Evolutionary conservation across 2,888 invertebrate genomes (phyloP).

Genomic region (Xanthia icteritia): DNA sequence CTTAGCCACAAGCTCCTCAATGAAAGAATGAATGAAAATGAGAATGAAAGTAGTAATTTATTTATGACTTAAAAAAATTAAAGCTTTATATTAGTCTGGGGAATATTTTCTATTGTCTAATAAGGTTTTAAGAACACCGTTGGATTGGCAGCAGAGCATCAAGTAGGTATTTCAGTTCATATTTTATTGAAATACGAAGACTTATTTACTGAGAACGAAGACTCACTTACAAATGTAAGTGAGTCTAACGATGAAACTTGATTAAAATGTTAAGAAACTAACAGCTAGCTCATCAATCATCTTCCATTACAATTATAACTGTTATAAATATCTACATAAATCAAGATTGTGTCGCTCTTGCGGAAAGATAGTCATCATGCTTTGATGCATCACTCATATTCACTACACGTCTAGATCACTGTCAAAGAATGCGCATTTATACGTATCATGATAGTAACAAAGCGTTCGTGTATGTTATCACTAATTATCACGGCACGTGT

Average conservation of each 20-base stretch:
- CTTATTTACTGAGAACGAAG: too few relatives aligned
- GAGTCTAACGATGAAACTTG: not conserved
- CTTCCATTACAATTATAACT: not conserved
- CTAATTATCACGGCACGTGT: conserved; percentile 54
- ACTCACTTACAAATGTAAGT: too few relatives aligned
- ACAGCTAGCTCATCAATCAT: conserved; percentile 26
- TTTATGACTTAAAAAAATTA: not conserved
- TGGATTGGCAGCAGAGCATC: not conserved
- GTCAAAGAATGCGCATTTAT: conserved; percentile 24
- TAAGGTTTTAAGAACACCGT: not conserved
- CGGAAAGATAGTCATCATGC: conserved; percentile 9
- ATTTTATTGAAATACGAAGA: not conserved
- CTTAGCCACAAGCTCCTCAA: too few relatives aligned
- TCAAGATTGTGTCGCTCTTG: not conserved
- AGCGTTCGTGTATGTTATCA: conserved; percentile 59
- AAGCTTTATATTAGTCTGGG: not conserved
- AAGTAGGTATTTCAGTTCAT: not conserved
- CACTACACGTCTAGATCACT: conserved; percentile 20
- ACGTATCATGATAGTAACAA: conserved; percentile 43
- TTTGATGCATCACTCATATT: conserved; percentile 39
- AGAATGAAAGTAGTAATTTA: not conserved
- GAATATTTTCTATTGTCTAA: not conserved
- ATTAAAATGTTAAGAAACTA: not conserved
- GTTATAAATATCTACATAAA: not conserved
- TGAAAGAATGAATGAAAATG: too few relatives aligned